Evolutionary conservation across 2,797 vertebrate genomes (phyloP), one percentile per base, ranked within the genome.

Genomic region (Myotis myotis): DNA sequence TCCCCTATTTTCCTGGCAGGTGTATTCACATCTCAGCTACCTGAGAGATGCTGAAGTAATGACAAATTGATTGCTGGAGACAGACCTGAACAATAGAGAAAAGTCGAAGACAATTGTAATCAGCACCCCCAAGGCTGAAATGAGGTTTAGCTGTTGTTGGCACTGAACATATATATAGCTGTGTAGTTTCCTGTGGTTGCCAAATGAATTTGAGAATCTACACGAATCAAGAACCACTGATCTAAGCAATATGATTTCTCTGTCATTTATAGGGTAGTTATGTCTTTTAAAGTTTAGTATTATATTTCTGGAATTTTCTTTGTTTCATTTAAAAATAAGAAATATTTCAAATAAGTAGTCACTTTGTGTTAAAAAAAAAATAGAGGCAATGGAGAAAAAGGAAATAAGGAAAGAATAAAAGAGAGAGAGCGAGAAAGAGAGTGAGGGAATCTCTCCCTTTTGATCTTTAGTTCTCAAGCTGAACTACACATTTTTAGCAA

Each of bases 281-380:
- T 76, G 11, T 75, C 66, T 76, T 81, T 60, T 84, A 57, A 92
- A 55, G 6, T 53, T 49, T 3, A 17, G 0, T 71, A 55, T 68
- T 66, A 41, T 94, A 83, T 93, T 62, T 68, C 66, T 87, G 80
- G 17, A 71, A 71, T 72, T 89, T 68, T 91, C 47, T 75, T 79
- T 57, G 8, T 85, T 90, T 87, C 71, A 72, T 64, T 66, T 78
- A 66, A 90, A 87, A 83, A 79, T 70, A 60, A 41, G 25, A 92
- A 68, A 86, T 22, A 70, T 25, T 33, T 88, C 49, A 47, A 80
- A 55, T 55, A 92, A 20, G 23, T 68, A n/a, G 1, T 68, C 36
- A 83, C 19, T 81, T 78, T 84, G 89, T 17, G 17, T 12, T 60
- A 47, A 53, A 41, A 72, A n/a, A n/a, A 17, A 20, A 28, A 23